Base-by-base conservation (phyloP, 2,113 vertebrate species). In the Raja brachyura region DNA sequence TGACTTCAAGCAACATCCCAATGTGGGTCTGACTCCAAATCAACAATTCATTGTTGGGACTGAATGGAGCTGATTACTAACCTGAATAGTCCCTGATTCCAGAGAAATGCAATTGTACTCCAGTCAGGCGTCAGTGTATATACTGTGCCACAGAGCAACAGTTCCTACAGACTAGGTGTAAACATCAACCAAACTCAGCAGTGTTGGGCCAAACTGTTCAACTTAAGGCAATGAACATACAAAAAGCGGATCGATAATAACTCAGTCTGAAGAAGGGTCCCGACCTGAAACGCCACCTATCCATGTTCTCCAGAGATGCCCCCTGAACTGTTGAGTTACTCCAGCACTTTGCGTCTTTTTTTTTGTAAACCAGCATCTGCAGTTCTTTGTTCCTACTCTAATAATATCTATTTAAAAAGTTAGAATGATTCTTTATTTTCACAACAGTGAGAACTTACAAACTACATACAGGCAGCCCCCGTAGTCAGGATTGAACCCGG, bases 61-160 rank as follows among this genome's bases (percentile, higher is more conserved):
- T 88, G 83, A 88, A 88, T 88, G 11, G 59, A 18, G n/a, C 13
- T 88, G 83, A 86, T 86, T 63, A 61, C 83, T 61, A n/a, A 86
- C 61, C 83, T 86, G 56, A 88, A 88, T 88, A 88, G 83, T 61
- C 28, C 4, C 83, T 66, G 59, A 88, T 88, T 88, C 28, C 16
- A 63, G 31, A 18, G 83, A 16, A 88, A 63, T 88, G 18, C 59
- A 31, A 31, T 16, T 88, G 59, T 88, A 63, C 28, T 88, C 59
- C 28, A 31, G 59, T 63, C 25, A 18, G 6, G 31, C 28, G 8
- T 16, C 8, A 63, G 59, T n/a, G 59, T 18, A 9, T 59, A 63
- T 33, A 56, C 59, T 28, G 31, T 31, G 5, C 28, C 83, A 88
- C 28, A n/a, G 83, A 88, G 83, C 83, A 31, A 31, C 56, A 63